Evolutionary conservation across 2,113 vertebrate genomes (phyloP).

Genomic region (Thryonomys swinderianus): DNA sequence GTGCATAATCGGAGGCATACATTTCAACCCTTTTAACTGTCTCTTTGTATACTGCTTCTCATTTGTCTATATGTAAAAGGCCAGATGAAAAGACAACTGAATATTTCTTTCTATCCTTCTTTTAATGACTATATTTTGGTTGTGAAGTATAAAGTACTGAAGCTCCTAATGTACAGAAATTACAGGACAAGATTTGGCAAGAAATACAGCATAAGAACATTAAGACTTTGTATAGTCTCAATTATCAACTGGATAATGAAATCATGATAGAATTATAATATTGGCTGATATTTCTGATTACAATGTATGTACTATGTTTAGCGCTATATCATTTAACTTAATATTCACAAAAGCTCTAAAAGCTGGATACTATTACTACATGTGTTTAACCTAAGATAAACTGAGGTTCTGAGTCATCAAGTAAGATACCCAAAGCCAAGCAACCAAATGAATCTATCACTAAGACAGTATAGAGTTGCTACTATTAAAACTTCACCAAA

Average conservation of each 20-base stretch:
- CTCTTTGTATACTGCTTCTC: neutral
- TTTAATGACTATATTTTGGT: neutral
- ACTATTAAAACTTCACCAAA: neutral
- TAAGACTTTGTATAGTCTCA: neutral
- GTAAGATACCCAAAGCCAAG: neutral
- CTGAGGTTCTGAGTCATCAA: neutral
- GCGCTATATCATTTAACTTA: neutral
- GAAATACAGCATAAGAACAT: neutral
- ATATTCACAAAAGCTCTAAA: neutral
- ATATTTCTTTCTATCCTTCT: neutral
- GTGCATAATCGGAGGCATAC: neutral
- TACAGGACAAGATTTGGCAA: neutral
- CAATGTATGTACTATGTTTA: neutral
- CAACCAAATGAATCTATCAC: neutral
- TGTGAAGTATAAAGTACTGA: neutral
- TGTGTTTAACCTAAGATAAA: neutral
- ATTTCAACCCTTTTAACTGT: neutral
- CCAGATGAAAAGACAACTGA: neutral
- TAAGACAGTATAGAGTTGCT: neutral
- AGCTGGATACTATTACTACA: neutral
- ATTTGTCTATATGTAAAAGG: neutral
- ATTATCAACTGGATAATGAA: neutral
- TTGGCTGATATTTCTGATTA: neutral
- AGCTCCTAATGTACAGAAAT: neutral
- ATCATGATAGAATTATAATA: neutral